phyloP scores from a whole-genome alignment of 2,113 vertebrate genomes.

The Panthera tigris region DNA sequence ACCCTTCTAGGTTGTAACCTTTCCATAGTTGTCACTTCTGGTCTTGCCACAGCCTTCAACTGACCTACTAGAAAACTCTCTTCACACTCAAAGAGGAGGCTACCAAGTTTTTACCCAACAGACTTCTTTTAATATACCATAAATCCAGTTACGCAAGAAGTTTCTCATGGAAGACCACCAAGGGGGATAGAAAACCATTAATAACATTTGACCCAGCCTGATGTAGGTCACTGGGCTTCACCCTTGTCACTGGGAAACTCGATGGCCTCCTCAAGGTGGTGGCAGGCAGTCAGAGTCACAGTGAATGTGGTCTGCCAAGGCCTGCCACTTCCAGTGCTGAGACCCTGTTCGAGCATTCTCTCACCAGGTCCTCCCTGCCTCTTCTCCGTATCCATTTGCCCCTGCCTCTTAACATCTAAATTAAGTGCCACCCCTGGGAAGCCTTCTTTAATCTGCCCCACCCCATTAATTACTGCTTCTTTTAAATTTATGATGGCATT shows the following conservation, averaged over 20 bases:
- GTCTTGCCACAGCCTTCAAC: fast-evolving
- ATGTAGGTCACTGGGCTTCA: background rate
- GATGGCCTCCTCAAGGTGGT: fast-evolving
- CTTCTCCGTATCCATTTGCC: background rate
- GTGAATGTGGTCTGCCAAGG: fast-evolving
- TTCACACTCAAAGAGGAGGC: background rate
- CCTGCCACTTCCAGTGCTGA: background rate
- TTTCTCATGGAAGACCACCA: background rate
- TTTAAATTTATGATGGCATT: background rate
- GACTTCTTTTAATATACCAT: background rate
- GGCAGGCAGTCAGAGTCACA: fast-evolving
- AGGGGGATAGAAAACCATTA: background rate
- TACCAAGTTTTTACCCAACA: background rate
- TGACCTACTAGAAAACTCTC: background rate
- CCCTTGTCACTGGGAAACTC: fast-evolving
- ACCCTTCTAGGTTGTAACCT: fast-evolving
- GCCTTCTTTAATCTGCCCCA: background rate
- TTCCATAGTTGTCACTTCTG: no score
- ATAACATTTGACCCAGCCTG: background rate
- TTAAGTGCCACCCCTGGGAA: background rate
- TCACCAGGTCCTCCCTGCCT: fast-evolving
- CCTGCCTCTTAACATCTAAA: background rate
- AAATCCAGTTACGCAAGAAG: background rate
- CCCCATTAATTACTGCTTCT: background rate
- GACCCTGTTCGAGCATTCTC: fast-evolving